Percentiles rank a stretch among this genome's conserved stretches.
Conservation (phyloP, 2,113 vertebrate species). For the Coracopsis vasa region DNA sequence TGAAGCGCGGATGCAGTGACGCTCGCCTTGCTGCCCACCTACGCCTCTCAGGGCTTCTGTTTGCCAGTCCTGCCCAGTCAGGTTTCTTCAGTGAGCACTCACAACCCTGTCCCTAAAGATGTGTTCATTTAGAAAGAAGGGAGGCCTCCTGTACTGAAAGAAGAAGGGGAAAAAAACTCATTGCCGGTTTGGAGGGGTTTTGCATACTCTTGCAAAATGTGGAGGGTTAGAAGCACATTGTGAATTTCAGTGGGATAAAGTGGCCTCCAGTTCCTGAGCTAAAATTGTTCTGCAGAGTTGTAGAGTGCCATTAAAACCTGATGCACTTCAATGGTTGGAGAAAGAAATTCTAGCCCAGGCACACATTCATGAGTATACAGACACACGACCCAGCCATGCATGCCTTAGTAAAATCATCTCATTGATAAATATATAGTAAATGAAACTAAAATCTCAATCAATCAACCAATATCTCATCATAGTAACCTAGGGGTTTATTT, state of each 20-base stretch:
- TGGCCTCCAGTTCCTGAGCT: neutral
- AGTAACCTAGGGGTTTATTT: neutral
- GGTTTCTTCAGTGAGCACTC: neutral
- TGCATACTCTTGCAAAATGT: neutral
- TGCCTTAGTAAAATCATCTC: neutral
- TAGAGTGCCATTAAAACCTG: neutral
- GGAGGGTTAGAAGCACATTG: neutral
- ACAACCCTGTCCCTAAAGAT: neutral
- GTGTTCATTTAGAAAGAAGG: neutral
- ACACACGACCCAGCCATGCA: neutral
- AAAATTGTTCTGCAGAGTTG: neutral
- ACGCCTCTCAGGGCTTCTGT: conserved; percentile 48
- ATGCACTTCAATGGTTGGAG: neutral
- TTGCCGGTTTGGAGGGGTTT: accelerated
- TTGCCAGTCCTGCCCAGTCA: conserved; percentile 1
- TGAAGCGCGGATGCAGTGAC: conserved; percentile 37
- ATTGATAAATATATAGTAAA: neutral
- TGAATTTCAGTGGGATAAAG: neutral
- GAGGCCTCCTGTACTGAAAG: neutral
- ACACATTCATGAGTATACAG: accelerated
- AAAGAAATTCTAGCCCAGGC: neutral
- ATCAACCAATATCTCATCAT: neutral
- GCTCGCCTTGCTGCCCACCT: conserved; percentile 42
- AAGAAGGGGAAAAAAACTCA: too few relatives aligned
- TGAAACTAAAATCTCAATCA: neutral